These are phyloP conservation scores for Lanius collurio DNA, from an alignment of 2,113 vertebrate genomes.

Conservation along the genomic window DNA sequence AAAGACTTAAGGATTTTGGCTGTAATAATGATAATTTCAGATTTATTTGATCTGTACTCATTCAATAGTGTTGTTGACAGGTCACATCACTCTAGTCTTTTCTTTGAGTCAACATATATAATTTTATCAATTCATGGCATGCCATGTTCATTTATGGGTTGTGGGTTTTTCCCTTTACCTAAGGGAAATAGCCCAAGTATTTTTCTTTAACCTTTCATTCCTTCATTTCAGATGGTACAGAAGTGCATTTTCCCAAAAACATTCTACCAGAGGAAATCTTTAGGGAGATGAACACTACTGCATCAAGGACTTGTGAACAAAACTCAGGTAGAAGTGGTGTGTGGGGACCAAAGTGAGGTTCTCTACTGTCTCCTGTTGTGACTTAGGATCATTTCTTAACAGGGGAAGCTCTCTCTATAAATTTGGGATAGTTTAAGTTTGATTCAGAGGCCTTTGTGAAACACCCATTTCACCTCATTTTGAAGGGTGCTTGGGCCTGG, in stretches of 20 bases:
- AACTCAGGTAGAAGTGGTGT: background rate
- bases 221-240: background rate
- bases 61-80: background rate
- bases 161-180: fast-evolving
- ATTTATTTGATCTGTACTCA: background rate
- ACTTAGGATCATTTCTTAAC: background rate
- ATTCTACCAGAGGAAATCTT: background rate
- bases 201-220: background rate
- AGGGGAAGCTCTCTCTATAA: background rate
- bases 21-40: background rate
- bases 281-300: background rate
- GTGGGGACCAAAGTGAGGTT: background rate
- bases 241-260: background rate
- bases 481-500: background rate
- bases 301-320: background rate
- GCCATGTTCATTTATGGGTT: background rate
- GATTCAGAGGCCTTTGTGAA: background rate
- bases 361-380: fast-evolving
- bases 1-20: background rate
- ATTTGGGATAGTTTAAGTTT: background rate
- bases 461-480: background rate
- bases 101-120: background rate
- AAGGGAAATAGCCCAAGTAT: background rate
- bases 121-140: background rate
- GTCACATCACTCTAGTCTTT: background rate